Evolutionary conservation across 2,888 invertebrate genomes (phyloP).

Genomic region (Priocnemis perturbator): DNA sequence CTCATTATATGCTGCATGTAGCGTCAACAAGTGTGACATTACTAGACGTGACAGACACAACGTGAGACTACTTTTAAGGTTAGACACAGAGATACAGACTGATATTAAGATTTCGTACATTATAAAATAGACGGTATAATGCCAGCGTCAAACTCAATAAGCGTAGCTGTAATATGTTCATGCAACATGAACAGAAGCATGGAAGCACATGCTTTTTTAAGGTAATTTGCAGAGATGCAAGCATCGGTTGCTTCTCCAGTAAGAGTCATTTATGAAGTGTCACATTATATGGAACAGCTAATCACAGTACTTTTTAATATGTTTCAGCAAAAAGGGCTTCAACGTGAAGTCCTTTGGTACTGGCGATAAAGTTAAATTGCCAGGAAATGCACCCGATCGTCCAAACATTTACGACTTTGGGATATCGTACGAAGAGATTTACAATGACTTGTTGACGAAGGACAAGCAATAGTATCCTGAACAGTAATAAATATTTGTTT

Average conservation of each 20-base stretch:
- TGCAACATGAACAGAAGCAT: constrained; percentile 99
- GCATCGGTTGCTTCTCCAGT: neutral
- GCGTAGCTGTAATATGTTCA: constrained; percentile 97
- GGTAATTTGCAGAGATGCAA: constrained; percentile 73
- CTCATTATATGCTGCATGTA: constrained; percentile 1
- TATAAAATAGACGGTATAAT: constrained; percentile 44
- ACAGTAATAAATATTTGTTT: constrained; percentile 2
- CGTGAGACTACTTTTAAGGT: constrained; percentile 3
- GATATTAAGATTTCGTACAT: neutral
- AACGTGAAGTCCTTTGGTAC: constrained; percentile 96
- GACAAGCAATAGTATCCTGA: constrained; percentile 91
- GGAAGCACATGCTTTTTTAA: constrained; percentile 98
- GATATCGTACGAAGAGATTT: constrained; percentile 96
- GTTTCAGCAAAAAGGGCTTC: constrained; percentile 93
- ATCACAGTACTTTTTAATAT: neutral
- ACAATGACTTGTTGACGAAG: constrained; percentile 92
- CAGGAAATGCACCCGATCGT: constrained; percentile 93
- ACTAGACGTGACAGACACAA: neutral
- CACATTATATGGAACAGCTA: neutral
- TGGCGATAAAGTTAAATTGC: constrained; percentile 96
- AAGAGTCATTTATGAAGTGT: neutral
- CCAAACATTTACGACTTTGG: constrained; percentile 99
- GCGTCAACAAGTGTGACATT: constrained; percentile 3
- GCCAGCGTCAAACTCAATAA: constrained; percentile 76
- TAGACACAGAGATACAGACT: neutral